phyloP scores from a whole-genome alignment of 37 sponge, comb jelly and placozoan species.

The Mnemiopsis leidyi region DNA sequence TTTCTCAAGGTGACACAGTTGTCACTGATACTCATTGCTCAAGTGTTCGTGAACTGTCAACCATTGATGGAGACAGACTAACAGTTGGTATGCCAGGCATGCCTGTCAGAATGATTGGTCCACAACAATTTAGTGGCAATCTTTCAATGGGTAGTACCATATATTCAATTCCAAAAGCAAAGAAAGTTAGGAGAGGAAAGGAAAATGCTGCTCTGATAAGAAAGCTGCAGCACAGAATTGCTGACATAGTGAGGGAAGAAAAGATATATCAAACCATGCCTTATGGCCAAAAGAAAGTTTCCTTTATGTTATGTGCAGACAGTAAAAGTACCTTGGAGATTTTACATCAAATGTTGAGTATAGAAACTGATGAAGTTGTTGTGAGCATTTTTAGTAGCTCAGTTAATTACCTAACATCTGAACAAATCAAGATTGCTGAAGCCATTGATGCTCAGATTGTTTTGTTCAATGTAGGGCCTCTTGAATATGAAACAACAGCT shows the following conservation, averaged over 20 bases:
- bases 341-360: background rate
- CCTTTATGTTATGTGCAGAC: conserved; percentile 39
- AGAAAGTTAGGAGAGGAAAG: background rate
- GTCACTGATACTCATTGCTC: background rate
- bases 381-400: background rate
- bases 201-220: background rate
- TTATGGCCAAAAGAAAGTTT: conserved; percentile 6
- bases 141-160: background rate
- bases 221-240: background rate
- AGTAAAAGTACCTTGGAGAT: background rate
- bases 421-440: conserved; percentile 12
- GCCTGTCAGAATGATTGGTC: background rate
- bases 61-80: background rate
- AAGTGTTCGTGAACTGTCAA: background rate
- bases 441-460: background rate
- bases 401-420: background rate
- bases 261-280: background rate
- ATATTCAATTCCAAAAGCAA: background rate
- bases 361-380: background rate
- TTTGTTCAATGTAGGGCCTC: background rate
- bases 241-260: background rate
- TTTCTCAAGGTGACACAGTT: background rate
- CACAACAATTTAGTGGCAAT: background rate
- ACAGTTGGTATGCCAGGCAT: background rate
- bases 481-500: background rate